Evolutionary conservation across 2,113 vertebrate species (phyloP).

Genomic region (Centropus bengalensis): DNA sequence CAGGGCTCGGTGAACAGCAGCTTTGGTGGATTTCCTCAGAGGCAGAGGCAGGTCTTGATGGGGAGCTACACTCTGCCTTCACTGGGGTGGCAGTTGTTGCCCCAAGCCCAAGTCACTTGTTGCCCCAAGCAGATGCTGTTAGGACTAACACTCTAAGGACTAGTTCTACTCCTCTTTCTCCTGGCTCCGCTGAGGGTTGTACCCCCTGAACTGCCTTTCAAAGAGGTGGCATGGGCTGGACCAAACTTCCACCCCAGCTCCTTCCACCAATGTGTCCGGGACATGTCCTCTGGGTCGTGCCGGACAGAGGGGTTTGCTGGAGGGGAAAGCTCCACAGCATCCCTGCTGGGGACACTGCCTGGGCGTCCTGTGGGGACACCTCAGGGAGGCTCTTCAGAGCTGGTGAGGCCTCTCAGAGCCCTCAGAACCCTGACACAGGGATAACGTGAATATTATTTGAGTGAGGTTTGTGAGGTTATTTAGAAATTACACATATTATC

Average conservation of each 20-base stretch:
- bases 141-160: background rate
- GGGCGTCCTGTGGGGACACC: background rate
- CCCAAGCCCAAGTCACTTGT: background rate
- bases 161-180: background rate
- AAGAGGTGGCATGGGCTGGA: background rate
- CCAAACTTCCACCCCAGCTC: background rate
- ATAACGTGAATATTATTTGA: background rate
- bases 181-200: background rate
- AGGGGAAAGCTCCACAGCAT: background rate
- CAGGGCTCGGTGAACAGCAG: background rate
- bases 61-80: background rate
- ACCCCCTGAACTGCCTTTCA: background rate
- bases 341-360: background rate
- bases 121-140: background rate
- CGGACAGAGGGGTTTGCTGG: background rate
- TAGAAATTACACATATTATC: background rate
- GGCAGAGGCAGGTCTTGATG: background rate
- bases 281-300: background rate
- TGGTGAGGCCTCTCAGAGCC: background rate
- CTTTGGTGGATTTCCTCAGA: background rate
- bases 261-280: background rate
- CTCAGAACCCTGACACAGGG: background rate
- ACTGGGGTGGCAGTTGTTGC: background rate
- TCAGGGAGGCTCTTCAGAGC: background rate
- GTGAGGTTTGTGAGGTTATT: background rate